These are phyloP conservation scores for Drosophila pectinifera DNA, from an alignment of 1,140 invertebrate species.

Conservation along the genomic window DNA sequence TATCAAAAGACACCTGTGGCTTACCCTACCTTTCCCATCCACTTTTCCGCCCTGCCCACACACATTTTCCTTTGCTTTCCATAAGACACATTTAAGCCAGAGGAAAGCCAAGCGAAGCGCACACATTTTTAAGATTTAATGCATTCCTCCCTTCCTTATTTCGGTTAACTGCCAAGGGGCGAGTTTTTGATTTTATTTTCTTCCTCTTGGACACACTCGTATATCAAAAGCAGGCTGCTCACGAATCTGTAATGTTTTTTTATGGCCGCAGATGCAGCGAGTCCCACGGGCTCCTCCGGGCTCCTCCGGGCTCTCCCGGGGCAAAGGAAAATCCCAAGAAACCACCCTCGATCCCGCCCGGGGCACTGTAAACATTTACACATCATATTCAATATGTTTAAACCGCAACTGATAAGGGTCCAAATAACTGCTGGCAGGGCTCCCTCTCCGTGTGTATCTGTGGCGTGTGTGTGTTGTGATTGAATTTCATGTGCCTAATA, in stretches of 20 bases:
- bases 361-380: conserved; percentile 55
- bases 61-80: conserved; percentile 3
- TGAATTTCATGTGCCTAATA: conserved; percentile 82
- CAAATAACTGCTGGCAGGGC: conserved; percentile 43
- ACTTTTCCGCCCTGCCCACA: neutral
- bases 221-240: conserved; percentile 40
- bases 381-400: conserved; percentile 78
- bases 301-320: no score
- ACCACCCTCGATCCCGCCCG: conserved; percentile 12
- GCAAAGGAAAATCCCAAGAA: conserved; percentile 8
- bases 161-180: conserved; percentile 41
- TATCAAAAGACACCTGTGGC: conserved; percentile 66
- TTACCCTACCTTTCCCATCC: conserved; percentile 7
- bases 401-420: conserved; percentile 76
- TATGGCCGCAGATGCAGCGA: conserved; percentile 62
- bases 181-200: conserved; percentile 52
- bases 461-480: conserved; percentile 58
- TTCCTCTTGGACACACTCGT: conserved; percentile 51
- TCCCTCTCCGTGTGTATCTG: conserved; percentile 7
- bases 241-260: conserved; percentile 52
- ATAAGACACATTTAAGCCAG: conserved; percentile 33
- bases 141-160: conserved; percentile 27
- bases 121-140: conserved; percentile 55
- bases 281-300: conserved; percentile 51
- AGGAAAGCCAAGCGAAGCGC: conserved; percentile 43